phyloP scores from a whole-genome alignment of 2,797 vertebrate species.

The Rhabdomys pumilio region DNA sequence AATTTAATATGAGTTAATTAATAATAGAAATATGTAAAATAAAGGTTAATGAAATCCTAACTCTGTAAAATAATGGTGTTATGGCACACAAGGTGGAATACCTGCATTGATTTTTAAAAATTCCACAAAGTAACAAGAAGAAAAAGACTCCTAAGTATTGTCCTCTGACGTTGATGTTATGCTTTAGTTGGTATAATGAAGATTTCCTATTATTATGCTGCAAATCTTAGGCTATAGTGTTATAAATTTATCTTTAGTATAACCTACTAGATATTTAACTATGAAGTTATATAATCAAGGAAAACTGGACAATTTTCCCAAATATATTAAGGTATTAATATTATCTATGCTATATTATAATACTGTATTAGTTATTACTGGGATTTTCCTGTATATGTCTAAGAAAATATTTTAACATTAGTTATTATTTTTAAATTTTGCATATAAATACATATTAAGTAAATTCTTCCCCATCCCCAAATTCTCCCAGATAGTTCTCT shows the following conservation, averaged over 20 bases:
- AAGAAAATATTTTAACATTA: neutral
- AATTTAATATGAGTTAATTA: neutral
- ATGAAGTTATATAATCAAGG: neutral
- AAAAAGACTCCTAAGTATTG: neutral
- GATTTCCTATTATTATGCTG: neutral
- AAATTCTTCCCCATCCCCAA: too few species aligned
- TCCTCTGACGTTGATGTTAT: neutral
- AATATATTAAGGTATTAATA: neutral
- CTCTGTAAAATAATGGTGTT: neutral
- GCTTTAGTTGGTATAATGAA: neutral
- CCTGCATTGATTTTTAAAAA: neutral
- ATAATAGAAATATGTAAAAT: neutral
- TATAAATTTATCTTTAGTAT: neutral
- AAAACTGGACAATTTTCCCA: neutral
- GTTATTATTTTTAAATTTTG: neutral
- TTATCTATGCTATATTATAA: neutral
- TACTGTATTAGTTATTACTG: neutral
- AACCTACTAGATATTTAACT: neutral
- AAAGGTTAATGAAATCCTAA: neutral
- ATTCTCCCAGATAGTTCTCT: too few species aligned
- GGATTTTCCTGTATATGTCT: neutral
- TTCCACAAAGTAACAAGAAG: neutral
- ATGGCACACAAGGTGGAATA: neutral
- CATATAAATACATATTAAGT: neutral
- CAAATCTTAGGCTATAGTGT: neutral